Base-by-base conservation (phyloP, 2,888 invertebrate species). In the Horisme vitalbata region DNA sequence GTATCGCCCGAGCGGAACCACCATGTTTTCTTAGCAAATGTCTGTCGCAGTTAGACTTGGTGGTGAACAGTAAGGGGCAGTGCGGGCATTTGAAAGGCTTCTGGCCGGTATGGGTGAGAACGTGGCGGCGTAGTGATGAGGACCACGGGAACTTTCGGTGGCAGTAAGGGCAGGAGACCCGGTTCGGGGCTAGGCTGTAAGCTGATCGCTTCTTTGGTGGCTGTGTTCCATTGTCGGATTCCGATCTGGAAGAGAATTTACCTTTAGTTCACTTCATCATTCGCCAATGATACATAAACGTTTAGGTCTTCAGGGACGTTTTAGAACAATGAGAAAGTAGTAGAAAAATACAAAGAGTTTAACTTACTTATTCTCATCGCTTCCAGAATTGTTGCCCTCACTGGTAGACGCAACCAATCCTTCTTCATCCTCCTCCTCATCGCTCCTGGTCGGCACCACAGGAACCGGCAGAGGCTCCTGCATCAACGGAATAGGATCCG, bases 71-170 rank as follows among this genome's bases (percentile, higher is more conserved):
- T 5, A 98, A 91, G 0, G 96, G 95, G 74, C 99, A 99, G 68
- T 96, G 95, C 0, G 96, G 95, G 79, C 99, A 99, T 72, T 97
- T 97, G 89, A 95, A 99, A 0, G 99, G 99, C 72, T 99, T 99
- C 74, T 98, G 98, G 1, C 96, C 97, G 0, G 98, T 99, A 77
- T 99, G 99, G 0, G 99, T 99, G 4, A 97, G 86, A 23, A 99
- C 95, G 78, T 99, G 99, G 6, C 99, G 93, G n/a, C 97, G 93
- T 14, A 99, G 90, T 0, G 98, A 98, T 15, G 97, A 98, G 0
- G 96, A 96, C 99, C 99, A 99, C 0, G 99, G 98, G 81, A 99
- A 99, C 74, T 97, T 96, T 26, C 98, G 92, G 63, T 95, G 94
- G 80, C 99, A 99, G 71, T 96, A 97, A 0, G 97, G 97, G 66